Percentiles rank a stretch among this genome's conserved stretches.
Evolutionary conservation across 23 tunicate genomes (phyloP).

Genomic region (Trididemnum clinides): DNA sequence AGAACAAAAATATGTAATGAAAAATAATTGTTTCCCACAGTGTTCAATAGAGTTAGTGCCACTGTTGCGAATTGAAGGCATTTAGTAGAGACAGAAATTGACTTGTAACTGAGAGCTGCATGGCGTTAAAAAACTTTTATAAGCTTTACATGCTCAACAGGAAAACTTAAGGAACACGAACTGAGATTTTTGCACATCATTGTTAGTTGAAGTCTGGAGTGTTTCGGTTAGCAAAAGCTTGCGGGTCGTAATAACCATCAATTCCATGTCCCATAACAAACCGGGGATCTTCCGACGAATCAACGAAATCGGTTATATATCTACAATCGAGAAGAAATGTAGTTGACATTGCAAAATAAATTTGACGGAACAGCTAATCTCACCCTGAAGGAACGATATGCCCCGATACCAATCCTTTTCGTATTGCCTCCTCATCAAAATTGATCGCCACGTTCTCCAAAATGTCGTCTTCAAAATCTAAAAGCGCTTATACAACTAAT

Average conservation of each 20-base stretch:
- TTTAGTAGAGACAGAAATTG: no score
- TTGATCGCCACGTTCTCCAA: conserved; percentile 39
- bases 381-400: conserved; percentile 46
- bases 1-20: no score
- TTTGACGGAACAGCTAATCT: background rate
- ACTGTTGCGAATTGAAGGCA: no score
- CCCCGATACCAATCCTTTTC: conserved; percentile 43
- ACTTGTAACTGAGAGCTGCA: no score
- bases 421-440: conserved; percentile 43
- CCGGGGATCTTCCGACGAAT: conserved; percentile 48
- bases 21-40: no score
- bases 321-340: background rate
- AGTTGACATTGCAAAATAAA: background rate
- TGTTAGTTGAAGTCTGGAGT: conserved; percentile 63
- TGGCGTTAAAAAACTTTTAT: no score
- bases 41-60: no score
- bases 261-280: conserved; percentile 35
- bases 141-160: no score
- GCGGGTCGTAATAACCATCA: conserved; percentile 14
- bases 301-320: conserved; percentile 40
- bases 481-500: no score
- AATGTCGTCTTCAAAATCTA: conserved; percentile 68
- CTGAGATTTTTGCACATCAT: no score
- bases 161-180: no score
- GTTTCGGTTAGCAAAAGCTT: conserved; percentile 37